Percentiles rank a stretch among this genome's conserved stretches.
Conservation (phyloP, 2,888 invertebrate genomes). For the Bimastos eiseni region DNA sequence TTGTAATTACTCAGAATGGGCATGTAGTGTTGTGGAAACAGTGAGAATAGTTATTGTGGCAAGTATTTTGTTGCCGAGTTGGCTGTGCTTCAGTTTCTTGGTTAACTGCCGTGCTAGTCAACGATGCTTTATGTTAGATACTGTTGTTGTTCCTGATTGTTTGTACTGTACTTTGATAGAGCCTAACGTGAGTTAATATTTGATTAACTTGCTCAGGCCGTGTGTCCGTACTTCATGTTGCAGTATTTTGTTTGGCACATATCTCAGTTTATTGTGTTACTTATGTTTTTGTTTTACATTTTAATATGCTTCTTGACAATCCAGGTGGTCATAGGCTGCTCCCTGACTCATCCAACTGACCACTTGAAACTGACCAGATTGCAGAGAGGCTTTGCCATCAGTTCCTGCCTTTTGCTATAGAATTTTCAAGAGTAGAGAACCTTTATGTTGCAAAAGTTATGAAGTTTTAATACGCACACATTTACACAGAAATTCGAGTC, state of each 20-base stretch:
- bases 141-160: background rate
- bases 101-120: background rate
- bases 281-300: background rate
- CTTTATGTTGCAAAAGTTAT: too few species aligned
- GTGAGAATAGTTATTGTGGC: background rate
- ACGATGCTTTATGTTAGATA: background rate
- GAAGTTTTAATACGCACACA: too few species aligned
- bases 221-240: background rate
- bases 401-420: background rate
- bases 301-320: background rate
- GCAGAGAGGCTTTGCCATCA: background rate
- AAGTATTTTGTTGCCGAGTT: background rate
- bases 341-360: background rate
- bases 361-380: background rate
- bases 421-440: background rate
- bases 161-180: background rate
- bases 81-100: background rate
- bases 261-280: background rate
- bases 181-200: background rate
- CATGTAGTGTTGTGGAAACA: background rate
- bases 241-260: conserved; percentile 13
- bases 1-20: background rate
- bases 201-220: background rate
- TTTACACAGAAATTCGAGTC: too few species aligned
- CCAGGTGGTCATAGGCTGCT: background rate